phyloP scores from a whole-genome alignment of 2,888 invertebrate genomes.

The Heliothis peltigera region DNA sequence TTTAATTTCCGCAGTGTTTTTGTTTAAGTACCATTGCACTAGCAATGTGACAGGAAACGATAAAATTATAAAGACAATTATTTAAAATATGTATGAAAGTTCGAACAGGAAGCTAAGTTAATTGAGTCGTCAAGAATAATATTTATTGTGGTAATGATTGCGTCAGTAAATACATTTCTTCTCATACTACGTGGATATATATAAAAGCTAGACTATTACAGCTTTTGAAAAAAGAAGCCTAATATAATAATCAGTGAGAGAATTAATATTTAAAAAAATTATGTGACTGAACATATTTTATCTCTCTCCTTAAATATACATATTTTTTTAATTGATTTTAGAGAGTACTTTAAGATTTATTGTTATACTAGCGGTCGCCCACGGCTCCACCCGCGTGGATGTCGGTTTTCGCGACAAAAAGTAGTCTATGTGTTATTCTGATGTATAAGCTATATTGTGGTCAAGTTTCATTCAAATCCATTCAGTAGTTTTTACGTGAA shows the following conservation, averaged over 20 bases:
- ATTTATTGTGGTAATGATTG: slow-evolving; percentile 28
- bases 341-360: too few relatives aligned
- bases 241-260: neutral
- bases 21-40: neutral
- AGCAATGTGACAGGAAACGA: slow-evolving; percentile 34
- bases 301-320: too few relatives aligned
- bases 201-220: neutral
- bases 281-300: too few relatives aligned
- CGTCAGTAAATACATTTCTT: slow-evolving; percentile 13
- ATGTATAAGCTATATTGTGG: too few relatives aligned
- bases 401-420: too few relatives aligned
- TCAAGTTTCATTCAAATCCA: too few relatives aligned
- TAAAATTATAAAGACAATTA: slow-evolving; percentile 30
- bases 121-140: slow-evolving; percentile 26
- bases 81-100: slow-evolving; percentile 31
- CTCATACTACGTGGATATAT: neutral
- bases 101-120: slow-evolving; percentile 30
- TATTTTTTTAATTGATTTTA: too few relatives aligned
- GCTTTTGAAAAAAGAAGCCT: neutral
- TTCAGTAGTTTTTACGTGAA: too few relatives aligned
- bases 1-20: slow-evolving; percentile 16
- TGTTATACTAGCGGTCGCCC: too few relatives aligned
- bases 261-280: too few relatives aligned
- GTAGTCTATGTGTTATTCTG: too few relatives aligned
- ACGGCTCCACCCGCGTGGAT: too few relatives aligned